Base-by-base conservation (phyloP, 2,797 vertebrate species). In the Steatocranus sp. region DNA sequence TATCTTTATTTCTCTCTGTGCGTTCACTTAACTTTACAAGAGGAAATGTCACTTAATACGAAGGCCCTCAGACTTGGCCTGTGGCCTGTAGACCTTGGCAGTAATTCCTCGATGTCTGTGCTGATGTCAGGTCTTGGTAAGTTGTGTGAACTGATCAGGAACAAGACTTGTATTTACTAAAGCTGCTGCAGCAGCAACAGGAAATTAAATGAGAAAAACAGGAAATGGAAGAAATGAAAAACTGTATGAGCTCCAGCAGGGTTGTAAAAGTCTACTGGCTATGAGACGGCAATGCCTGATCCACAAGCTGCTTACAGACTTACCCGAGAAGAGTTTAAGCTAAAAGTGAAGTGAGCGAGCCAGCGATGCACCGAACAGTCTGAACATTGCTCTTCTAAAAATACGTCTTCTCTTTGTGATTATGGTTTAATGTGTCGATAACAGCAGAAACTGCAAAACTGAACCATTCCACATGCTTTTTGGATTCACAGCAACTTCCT, bases 181-280 rank as follows among this genome's bases (percentile, higher is more conserved):
- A 49, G 36, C 8, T 32, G 43, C 50, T 3, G 58, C 11, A 50
- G 50, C 41, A 70, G 66, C 23, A 70, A 46, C 66, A 70, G 66
- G 66, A 70, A 46, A 70, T 70, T 70, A 70, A 70, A 70, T 68
- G 63, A 68, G 14, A 27, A 68, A 68, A 68, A 43, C 23, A 68
- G 38, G 63, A 68, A 68, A 68, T 43, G 38, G 38, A 46, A 46
- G 25, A 27, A 70, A 70, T 46, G 66, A 70, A 46, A 46, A 70
- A 11, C 3, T 18, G 41, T 2, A 70, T 5, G 66, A 46, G 66
- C 23, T 70, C 15, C 41, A 70, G 41, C 23, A 46, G 66, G 34
- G 23, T 46, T 30, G 66, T 70, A 27, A 46, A 30, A 46, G 66
- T 46, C 6, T 43, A 1, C 4, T 27, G 15, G 66, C 6, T 5